Evolutionary conservation across 2,888 invertebrate species (phyloP), one percentile per base, ranked within the genome.

Genomic region (Pseudococcus longispinus): DNA sequence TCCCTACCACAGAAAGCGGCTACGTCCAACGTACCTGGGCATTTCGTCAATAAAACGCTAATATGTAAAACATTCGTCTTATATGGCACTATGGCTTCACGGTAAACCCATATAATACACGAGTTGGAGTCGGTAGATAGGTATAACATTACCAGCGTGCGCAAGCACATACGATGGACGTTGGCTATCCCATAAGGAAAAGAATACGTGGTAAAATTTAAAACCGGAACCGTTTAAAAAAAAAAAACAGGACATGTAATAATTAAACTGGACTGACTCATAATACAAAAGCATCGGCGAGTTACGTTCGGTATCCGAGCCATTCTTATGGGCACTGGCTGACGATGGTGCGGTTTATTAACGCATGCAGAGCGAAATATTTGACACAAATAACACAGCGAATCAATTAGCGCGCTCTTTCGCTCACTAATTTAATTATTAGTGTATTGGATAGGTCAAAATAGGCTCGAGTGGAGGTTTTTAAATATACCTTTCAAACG

Each of bases 331-430:
- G n/a, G 26, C 26, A 13, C 23, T 32, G 5, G 8, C n/a, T 13
- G 74, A 18, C 77, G 26, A 70, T 70, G 70, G 77, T 20, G 13
- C 15, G 42, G 37, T 80, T 80, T 80, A 80, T 80, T 80, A 83
- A 83, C 51, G 51, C 37, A 84, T 84, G 65, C 84, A 60, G 55
- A 84, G 84, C 60, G 55, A 84, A 84, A 60, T 84, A 84, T 84
- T 84, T 84, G 55, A 60, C 84, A 84, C 60, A 84, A 55, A 84
- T 55, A 32, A 84, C 60, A 20, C n/a, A 32, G 60, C 23, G 32
- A 84, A 84, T 84, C 84, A 84, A 84, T 84, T 84, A 84, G 55
- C 84, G 60, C 65, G n/a, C 13, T 65, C 65, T 84, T 32, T 84
- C 60, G 84, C 9, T n/a, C 9, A 5, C 9, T 60, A 84, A 84